These are phyloP conservation scores for Acrocephalus kingi DNA, from an alignment of 2,113 vertebrate genomes.

Conservation along the genomic window DNA sequence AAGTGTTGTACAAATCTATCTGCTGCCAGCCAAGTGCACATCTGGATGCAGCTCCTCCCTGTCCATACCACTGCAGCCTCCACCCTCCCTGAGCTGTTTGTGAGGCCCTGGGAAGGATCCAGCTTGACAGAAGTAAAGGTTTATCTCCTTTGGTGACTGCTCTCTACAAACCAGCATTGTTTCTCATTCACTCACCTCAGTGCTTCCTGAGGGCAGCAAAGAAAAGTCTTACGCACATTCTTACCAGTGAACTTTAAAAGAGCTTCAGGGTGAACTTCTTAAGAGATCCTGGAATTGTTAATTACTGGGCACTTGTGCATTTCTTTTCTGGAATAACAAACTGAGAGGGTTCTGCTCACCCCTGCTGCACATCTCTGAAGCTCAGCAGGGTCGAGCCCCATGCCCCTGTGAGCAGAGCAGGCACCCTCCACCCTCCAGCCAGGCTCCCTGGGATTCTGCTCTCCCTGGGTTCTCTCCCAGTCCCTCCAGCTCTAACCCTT, in stretches of 20 bases:
- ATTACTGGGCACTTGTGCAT: not conserved
- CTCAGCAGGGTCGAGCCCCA: rapidly evolving
- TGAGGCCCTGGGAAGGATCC: not conserved
- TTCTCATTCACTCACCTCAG: not conserved
- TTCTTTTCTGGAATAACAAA: not conserved
- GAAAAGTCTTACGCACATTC: not conserved
- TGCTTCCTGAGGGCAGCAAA: not conserved
- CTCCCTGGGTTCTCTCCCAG: not conserved
- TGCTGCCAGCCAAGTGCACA: not conserved
- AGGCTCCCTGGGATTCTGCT: not conserved
- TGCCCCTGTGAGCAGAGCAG: not conserved
- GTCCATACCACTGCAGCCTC: not conserved
- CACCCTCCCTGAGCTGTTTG: not conserved
- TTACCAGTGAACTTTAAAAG: not conserved
- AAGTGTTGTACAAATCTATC: not conserved
- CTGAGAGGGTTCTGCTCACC: not conserved
- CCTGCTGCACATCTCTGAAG: not conserved
- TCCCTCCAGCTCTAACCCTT: rapidly evolving
- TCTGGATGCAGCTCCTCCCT: not conserved
- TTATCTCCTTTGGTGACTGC: not conserved
- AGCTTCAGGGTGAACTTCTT: not conserved
- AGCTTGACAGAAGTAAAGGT: not conserved
- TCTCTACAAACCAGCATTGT: not conserved
- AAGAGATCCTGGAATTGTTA: not conserved
- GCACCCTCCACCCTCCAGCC: not conserved